Evolutionary conservation across 2,888 invertebrate genomes (phyloP), one percentile per base, ranked within the genome.

Genomic region (Xanthia togata): DNA sequence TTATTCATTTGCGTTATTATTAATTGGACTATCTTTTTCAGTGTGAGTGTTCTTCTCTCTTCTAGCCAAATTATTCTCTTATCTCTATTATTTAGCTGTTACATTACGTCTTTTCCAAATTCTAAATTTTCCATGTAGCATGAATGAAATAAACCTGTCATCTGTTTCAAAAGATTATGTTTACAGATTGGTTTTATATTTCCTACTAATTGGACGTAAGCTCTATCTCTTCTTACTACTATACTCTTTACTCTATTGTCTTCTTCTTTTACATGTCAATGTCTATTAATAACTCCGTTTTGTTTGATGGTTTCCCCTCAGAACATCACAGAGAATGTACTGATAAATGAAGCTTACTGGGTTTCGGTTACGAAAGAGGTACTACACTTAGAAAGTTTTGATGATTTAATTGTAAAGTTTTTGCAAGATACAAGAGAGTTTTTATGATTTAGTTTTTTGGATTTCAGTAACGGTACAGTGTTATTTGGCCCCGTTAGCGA

Each of bases 241-340:
- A 87, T 88, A 76, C 79, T 87, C 82, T 88, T 87, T 87, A 89
- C 81, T 86, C 85, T 90, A 82, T 90, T 90, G 85, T 90, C 86
- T 92, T 89, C 91, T 91, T 91, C 87, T 91, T 79, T 86, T 88
- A 88, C 84, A 82, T 91, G 87, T 91, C 92, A 94, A 92, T 95
- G 91, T 93, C 89, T 94, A 93, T 93, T 96, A 96, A 96, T 96
- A 95, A 96, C 92, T 96, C 93, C 93, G 91, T 96, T 96, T 96
- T 96, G 93, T 96, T 96, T 96, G 94, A 95, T 95, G 95, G 95
- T 97, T 97, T 98, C 97, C 97, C 97, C 97, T 97, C 98, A 99
- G 99, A 99, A 99, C 97, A 98, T 99, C 98, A 98, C 98, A 97
- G 98, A 98, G 98, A 98, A 98, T 97, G 98, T 98, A 97, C 98